Conservation (phyloP, 2,888 invertebrate genomes). For the Heterodera filipjevi region DNA sequence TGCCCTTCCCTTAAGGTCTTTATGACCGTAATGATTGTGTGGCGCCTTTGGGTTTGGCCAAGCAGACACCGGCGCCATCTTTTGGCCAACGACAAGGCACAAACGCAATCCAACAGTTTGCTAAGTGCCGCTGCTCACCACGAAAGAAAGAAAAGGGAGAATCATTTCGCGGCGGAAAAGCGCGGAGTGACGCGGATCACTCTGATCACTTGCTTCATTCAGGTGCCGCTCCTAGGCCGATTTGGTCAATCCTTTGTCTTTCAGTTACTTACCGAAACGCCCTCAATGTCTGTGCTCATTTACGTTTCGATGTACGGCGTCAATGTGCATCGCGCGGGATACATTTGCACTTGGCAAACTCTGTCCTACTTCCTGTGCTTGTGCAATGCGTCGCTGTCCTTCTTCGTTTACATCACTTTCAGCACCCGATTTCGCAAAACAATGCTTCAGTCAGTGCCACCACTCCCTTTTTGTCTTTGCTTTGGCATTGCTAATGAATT, state of each 20-base stretch:
- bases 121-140: conserved; percentile 21
- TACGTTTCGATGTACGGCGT: conserved; percentile 49
- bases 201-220: conserved; percentile 57
- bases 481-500: background rate
- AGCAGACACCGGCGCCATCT: conserved; percentile 4
- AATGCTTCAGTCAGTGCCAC: conserved; percentile 44
- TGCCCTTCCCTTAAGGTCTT: conserved; percentile 40
- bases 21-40: conserved; percentile 57
- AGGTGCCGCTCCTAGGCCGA: conserved; percentile 36
- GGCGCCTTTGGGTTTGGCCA: conserved; percentile 45
- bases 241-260: background rate
- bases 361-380: conserved; percentile 57
- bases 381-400: conserved; percentile 61
- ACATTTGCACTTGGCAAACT: conserved; percentile 46
- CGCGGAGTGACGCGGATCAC: conserved; percentile 62
- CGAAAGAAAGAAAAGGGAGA: conserved; percentile 19
- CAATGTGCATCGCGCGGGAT: conserved; percentile 32
- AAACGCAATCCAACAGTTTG: conserved; percentile 7
- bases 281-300: conserved; percentile 55
- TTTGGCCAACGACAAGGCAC: conserved; percentile 24
- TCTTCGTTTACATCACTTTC: conserved; percentile 59
- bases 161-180: conserved; percentile 52
- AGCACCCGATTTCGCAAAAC: conserved; percentile 57
- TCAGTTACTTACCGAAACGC: conserved; percentile 55
- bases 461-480: background rate